These are phyloP conservation scores for Chromoteleia sp. DNA, from an alignment of 2,888 invertebrate genomes.

Conservation along the genomic window DNA sequence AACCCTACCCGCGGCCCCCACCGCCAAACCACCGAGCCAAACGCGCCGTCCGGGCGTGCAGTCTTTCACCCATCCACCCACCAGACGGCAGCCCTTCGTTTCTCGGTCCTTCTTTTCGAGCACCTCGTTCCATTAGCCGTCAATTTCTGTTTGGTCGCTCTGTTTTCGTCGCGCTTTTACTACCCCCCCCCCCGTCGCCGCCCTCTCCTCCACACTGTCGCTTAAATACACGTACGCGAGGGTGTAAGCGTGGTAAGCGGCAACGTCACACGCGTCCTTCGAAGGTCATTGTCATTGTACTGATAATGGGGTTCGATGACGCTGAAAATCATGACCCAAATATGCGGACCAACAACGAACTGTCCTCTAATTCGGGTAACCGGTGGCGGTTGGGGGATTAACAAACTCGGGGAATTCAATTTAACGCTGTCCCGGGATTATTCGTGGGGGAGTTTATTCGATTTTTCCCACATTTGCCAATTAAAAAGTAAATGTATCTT, in stretches of 20 bases:
- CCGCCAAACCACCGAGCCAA: no score
- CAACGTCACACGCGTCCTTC: conserved; percentile 7
- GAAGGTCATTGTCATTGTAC: conserved; percentile 34
- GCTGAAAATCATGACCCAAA: conserved; percentile 33
- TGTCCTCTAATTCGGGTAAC: no score
- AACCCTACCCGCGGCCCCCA: no score
- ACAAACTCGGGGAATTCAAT: no score
- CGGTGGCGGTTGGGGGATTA: no score
- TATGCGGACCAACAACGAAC: background rate
- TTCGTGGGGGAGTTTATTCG: no score
- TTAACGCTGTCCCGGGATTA: no score
- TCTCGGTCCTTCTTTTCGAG: background rate
- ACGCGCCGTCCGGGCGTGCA: no score
- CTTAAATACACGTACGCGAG: background rate
- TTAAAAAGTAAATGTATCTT: no score
- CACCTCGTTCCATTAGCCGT: conserved; percentile 22
- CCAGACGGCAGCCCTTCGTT: background rate
- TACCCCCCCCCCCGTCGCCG: background rate
- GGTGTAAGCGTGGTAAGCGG: background rate
- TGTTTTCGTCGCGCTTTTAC: conserved; percentile 4
- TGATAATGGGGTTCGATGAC: conserved; percentile 18
- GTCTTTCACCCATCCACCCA: conserved; percentile 16
- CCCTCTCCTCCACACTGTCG: background rate
- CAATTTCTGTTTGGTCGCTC: conserved; percentile 12
- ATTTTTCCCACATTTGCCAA: no score